Evolutionary conservation across 2,113 vertebrate genomes (phyloP).

Genomic region (Tichodroma muraria): DNA sequence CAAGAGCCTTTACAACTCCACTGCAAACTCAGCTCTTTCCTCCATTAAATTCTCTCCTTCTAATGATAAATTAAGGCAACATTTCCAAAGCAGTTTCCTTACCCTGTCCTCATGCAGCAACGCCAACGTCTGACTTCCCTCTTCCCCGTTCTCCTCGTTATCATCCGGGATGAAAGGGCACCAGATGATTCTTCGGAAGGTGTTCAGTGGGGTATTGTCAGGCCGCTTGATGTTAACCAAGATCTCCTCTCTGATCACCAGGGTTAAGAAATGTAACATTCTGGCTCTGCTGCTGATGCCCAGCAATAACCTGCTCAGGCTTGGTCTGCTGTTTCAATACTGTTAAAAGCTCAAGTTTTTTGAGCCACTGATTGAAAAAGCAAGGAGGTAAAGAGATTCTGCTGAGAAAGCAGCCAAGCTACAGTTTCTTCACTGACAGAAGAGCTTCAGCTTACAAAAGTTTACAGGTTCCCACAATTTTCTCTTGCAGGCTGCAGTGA

Average conservation of each 20-base stretch:
- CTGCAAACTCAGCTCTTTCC: not conserved
- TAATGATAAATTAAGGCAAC: not conserved
- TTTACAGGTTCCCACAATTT: not conserved
- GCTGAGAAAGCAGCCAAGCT: not conserved
- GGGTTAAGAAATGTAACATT: conserved; percentile 64
- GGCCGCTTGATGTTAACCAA: conserved; percentile 85
- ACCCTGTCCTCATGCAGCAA: conserved; percentile 93
- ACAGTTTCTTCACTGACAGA: not conserved
- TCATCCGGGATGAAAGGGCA: conserved; percentile 95
- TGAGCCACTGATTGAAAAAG: not conserved
- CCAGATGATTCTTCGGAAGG: conserved; percentile 92
- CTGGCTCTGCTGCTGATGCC: not conserved
- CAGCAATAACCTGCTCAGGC: not conserved
- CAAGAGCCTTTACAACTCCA: not conserved
- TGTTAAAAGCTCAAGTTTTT: not conserved
- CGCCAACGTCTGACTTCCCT: conserved; percentile 86
- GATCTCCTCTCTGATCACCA: conserved; percentile 83
- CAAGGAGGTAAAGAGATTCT: not conserved
- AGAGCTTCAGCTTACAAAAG: not conserved
- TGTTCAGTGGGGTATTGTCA: conserved; percentile 81
- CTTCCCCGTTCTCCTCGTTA: conserved; percentile 86
- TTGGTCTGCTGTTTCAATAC: not conserved
- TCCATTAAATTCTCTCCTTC: not conserved
- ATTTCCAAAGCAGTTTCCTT: not conserved
- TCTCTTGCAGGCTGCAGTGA: not conserved